Evolutionary conservation across 2,113 vertebrate species (phyloP).

Genomic region (Muscicapa adusta): DNA sequence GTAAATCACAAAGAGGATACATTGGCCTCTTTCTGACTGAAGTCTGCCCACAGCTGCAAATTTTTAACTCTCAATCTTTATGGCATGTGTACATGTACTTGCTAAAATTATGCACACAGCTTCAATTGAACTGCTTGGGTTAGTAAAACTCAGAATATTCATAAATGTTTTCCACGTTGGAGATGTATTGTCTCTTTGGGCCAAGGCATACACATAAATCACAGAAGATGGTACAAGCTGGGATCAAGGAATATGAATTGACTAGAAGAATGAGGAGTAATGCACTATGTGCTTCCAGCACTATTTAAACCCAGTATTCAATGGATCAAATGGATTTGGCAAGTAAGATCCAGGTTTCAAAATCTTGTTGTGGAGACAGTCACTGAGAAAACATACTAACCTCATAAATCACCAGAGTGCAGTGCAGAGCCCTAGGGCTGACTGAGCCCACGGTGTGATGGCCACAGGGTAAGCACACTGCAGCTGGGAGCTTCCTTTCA

Average conservation of each 20-base stretch:
- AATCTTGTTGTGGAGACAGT: not conserved
- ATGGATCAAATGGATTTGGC: constrained; percentile 1
- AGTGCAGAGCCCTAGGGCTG: not conserved
- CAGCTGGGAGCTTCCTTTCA: not conserved
- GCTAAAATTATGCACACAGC: not conserved
- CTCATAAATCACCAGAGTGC: not conserved
- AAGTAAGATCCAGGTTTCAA: constrained; percentile 6
- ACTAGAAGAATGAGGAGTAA: not conserved
- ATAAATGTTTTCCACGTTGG: not conserved
- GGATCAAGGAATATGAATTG: not conserved
- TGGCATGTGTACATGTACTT: not conserved
- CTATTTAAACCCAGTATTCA: not conserved
- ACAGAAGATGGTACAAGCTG: not conserved
- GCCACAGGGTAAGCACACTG: not conserved
- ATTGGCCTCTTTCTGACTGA: not conserved
- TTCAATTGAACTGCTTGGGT: not conserved
- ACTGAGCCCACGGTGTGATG: not conserved
- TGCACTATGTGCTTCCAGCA: not conserved
- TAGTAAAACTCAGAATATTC: not conserved
- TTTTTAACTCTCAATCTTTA: not conserved
- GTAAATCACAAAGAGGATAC: not conserved
- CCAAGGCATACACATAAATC: not conserved
- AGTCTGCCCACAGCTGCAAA: not conserved
- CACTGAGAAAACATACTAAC: not conserved
- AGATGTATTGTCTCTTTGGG: not conserved